These are phyloP conservation scores for Laterallus jamaicensis DNA, from an alignment of 2,113 vertebrate genomes.

Conservation along the genomic window DNA sequence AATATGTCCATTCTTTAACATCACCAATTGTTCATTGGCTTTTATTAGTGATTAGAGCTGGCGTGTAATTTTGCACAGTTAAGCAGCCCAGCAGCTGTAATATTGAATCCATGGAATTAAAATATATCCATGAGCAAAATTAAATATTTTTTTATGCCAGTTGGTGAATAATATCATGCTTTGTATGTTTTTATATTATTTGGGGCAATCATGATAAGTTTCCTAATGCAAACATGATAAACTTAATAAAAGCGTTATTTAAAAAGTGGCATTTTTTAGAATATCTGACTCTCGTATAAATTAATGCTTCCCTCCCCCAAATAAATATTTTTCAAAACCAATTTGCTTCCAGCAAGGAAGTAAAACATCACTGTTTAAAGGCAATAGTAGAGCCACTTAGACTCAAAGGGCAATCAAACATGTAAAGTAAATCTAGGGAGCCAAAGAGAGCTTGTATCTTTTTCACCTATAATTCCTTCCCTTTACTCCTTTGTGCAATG, in stretches of 20 bases:
- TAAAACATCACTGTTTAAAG: not conserved
- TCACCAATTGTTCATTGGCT: not conserved
- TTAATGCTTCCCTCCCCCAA: not conserved
- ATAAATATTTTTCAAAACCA: not conserved
- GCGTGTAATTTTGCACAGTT: not conserved
- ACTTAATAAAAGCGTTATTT: not conserved
- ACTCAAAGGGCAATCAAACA: not conserved
- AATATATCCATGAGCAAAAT: not conserved
- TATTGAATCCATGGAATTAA: not conserved
- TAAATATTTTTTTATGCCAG: not conserved
- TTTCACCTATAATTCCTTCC: not conserved
- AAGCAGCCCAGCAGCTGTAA: not conserved
- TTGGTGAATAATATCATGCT: not conserved
- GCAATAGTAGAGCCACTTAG: not conserved
- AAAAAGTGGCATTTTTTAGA: not conserved
- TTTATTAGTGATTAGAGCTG: not conserved
- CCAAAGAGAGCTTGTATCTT: not conserved
- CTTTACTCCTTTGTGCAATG: not conserved
- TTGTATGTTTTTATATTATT: not conserved
- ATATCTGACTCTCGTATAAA: not conserved
- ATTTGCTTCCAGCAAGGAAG: not conserved
- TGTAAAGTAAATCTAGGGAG: not conserved
- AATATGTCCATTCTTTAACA: not conserved
- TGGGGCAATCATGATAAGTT: not conserved
- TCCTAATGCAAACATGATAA: not conserved